phyloP scores from a whole-genome alignment of 2,888 invertebrate species.

The Drosophila longiperda region DNA sequence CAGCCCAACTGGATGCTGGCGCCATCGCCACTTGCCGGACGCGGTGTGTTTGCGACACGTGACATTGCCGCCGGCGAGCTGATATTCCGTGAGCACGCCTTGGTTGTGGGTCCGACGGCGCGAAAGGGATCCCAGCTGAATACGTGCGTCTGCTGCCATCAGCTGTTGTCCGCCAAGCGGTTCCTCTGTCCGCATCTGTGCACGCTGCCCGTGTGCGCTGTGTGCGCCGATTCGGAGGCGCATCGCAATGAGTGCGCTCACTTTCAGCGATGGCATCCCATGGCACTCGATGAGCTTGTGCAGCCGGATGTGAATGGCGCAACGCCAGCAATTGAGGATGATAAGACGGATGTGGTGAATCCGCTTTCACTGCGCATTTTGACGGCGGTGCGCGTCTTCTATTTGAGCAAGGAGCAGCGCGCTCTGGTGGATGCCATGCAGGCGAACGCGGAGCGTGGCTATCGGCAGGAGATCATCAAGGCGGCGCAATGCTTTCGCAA shows the following conservation, averaged over 20 bases:
- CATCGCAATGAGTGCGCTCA: slow-evolving; percentile 89
- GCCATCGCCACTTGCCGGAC: slow-evolving; percentile 88
- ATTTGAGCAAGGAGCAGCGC: slow-evolving; percentile 79
- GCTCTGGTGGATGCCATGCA: slow-evolving; percentile 83
- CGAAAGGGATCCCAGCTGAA: slow-evolving; percentile 86
- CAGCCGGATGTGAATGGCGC: background rate
- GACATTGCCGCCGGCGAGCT: slow-evolving; percentile 89
- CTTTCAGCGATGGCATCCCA: slow-evolving; percentile 87
- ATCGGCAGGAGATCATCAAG: slow-evolving; percentile 83
- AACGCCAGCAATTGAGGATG: background rate
- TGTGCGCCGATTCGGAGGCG: slow-evolving; percentile 87
- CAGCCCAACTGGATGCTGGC: slow-evolving; percentile 87
- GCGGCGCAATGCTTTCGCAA: slow-evolving; percentile 83
- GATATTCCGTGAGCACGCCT: slow-evolving; percentile 89
- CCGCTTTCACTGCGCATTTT: slow-evolving; percentile 82
- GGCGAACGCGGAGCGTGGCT: slow-evolving; percentile 82
- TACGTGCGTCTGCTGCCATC: slow-evolving; percentile 89
- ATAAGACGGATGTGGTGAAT: slow-evolving; percentile 63
- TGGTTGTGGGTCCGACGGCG: slow-evolving; percentile 89
- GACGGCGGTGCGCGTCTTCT: slow-evolving; percentile 82
- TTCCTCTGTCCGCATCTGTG: slow-evolving; percentile 88
- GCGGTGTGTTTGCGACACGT: slow-evolving; percentile 89
- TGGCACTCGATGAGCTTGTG: slow-evolving; percentile 76
- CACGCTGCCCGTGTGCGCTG: slow-evolving; percentile 89
- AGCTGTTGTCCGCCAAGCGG: slow-evolving; percentile 83